phyloP scores from a whole-genome alignment of 2,113 vertebrate genomes.

The Microcebus murinus region DNA sequence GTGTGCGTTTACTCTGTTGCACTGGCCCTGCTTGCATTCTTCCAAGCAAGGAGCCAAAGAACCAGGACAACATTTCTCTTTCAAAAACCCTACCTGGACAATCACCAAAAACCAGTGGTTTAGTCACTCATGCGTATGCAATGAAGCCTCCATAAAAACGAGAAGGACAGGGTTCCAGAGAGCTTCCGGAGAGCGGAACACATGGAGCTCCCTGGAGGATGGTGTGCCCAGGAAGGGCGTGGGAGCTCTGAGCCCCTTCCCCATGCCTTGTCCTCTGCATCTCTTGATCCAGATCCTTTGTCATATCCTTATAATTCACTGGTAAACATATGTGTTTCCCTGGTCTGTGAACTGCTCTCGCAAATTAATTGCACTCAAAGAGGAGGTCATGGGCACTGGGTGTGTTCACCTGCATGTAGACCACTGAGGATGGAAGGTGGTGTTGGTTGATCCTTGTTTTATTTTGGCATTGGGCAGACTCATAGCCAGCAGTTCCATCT shows the following conservation, averaged over 20 bases:
- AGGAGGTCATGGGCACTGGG: not conserved
- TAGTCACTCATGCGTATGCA: no score
- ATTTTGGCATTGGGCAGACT: not conserved
- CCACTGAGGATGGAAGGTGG: rapidly evolving
- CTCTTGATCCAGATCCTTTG: no score
- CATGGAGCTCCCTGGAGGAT: not conserved
- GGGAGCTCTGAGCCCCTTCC: no score
- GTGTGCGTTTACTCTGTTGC: no score
- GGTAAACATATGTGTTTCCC: not conserved
- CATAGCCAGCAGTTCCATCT: not conserved
- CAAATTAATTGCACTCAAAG: not conserved
- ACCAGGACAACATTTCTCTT: no score
- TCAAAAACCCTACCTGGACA: no score
- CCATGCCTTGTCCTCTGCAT: no score
- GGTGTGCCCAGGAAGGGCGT: not conserved
- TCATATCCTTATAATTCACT: not conserved
- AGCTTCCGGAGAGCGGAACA: not conserved
- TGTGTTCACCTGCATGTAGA: not conserved
- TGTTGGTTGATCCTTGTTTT: not conserved
- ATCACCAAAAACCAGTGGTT: no score
- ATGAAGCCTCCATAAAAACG: no score
- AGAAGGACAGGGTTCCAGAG: not conserved
- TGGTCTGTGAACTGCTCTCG: not conserved
- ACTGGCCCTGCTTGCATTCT: no score
- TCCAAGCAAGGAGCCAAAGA: no score